phyloP scores from a whole-genome alignment of 2,888 invertebrate species.

The Lithosia quadra region DNA sequence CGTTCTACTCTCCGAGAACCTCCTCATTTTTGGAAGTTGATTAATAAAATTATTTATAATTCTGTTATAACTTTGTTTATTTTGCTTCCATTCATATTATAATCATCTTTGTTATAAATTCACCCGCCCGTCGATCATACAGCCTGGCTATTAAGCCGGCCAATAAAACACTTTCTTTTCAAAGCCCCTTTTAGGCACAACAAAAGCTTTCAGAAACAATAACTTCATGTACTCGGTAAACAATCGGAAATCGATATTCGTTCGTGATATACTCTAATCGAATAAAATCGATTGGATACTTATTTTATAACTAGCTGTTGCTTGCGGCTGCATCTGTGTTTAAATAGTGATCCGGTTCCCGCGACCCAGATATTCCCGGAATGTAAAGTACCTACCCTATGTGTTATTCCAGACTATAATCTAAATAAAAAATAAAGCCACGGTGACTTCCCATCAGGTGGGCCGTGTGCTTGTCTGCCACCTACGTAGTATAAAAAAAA shows the following conservation, averaged over 20 bases:
- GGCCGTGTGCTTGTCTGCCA: too few relatives aligned
- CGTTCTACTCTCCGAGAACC: too few relatives aligned
- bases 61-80: not conserved
- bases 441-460: too few relatives aligned
- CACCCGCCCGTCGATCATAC: not conserved
- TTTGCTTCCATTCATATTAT: not conserved
- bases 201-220: constrained; percentile 19
- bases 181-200: not conserved
- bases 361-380: not conserved
- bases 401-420: too few relatives aligned
- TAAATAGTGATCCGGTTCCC: too few relatives aligned
- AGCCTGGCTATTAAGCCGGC: not conserved
- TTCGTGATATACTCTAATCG: constrained; percentile 23
- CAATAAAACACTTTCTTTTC: not conserved
- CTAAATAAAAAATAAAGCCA: too few relatives aligned
- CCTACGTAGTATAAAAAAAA: too few relatives aligned
- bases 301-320: not conserved
- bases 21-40: too few relatives aligned
- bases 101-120: not conserved
- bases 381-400: not conserved
- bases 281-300: constrained; percentile 12
- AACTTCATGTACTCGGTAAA: constrained; percentile 16
- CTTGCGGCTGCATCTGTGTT: not conserved
- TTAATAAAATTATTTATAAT: not conserved
- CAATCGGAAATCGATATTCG: constrained; percentile 31